Evolutionary conservation across 2,888 invertebrate species (phyloP), one percentile per base, ranked within the genome.

Genomic region (Lydus trimaculatus): DNA sequence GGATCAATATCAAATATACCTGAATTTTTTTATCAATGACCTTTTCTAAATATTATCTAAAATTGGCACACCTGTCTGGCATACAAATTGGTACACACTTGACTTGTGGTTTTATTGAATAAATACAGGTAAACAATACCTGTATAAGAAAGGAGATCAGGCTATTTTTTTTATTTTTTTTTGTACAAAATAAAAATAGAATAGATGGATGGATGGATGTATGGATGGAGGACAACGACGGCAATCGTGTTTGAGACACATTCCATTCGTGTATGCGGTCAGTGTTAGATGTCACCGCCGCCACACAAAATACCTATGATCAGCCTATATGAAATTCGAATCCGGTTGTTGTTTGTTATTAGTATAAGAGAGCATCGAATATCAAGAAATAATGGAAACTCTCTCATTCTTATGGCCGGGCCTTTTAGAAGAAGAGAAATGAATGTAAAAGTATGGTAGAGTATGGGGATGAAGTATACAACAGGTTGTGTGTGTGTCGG

Each of bases 271-370:
- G 78, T 77, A 77, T 78, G 79, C 76, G 80, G 80, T 78, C 77
- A 78, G 78, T 79, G 77, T 79, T 80, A 80, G 79, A 79, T 79
- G 80, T 80, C 78, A 78, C 78, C 79, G 77, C 75, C 75, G 74
- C 77, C 77, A 73, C 77, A 73, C 77, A 76, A 76, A 74, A 43
- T 72, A 74, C 72, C 75, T 73, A 77, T 75, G 76, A 74, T 72
- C 75, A n/a, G 43, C 17, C 43, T 43, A 17, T 76, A 76, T 77
- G 77, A 77, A 78, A 78, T 76, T 74, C 76, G 76, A 77, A 74
- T 73, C 75, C 70, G 43, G 43, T 43, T 43, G 33, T 33, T 33
- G n/a, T n/a, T n/a, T n/a, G n/a, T n/a, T n/a, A n/a, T n/a, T n/a
- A n/a, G n/a, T 33, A 11, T 33, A 33, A n/a, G 68, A 70, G 71